Percentiles rank a stretch among this genome's conserved stretches.
Evolutionary conservation across 2,113 vertebrate genomes (phyloP).

Genomic region (Melanostigma gelatinosum): DNA sequence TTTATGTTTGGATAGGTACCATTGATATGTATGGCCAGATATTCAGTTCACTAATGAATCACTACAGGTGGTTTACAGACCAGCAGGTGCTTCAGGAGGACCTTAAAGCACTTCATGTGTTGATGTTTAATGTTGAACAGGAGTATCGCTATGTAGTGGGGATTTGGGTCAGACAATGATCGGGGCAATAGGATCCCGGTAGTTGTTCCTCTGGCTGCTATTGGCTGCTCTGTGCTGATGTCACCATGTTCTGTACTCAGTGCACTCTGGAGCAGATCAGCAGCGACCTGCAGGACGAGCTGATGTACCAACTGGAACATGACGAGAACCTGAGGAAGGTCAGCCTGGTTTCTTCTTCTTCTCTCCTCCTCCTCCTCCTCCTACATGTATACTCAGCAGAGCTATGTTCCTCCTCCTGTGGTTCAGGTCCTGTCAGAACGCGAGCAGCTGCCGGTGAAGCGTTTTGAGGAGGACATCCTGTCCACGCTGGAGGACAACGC

Average conservation of each 20-base stretch:
- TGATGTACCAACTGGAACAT: conserved; percentile 87
- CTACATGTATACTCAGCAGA: neutral
- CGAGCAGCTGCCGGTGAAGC: conserved; percentile 89
- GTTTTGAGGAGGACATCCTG: conserved; percentile 91
- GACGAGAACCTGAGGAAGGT: conserved; percentile 89
- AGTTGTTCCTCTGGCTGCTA: neutral
- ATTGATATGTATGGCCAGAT: too few relatives aligned
- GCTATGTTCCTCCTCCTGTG: neutral
- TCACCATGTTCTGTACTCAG: conserved; percentile 68
- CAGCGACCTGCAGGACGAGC: conserved; percentile 87
- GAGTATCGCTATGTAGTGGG: too few relatives aligned
- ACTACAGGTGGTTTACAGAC: too few relatives aligned
- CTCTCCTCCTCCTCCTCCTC: neutral
- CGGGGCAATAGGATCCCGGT: too few relatives aligned
- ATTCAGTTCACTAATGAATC: too few relatives aligned
- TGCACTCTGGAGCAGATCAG: conserved; percentile 95
- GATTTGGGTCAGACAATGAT: too few relatives aligned
- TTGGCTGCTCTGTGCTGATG: neutral
- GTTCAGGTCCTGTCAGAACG: conserved; percentile 87
- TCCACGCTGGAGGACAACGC: conserved; percentile 81
- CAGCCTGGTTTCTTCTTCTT: neutral
- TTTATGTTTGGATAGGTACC: too few relatives aligned
- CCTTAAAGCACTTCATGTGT: too few relatives aligned
- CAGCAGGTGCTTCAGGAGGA: too few relatives aligned
- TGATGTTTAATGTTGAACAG: too few relatives aligned